Evolutionary conservation across 1,140 invertebrate genomes (phyloP).

Genomic region (Coptotermes formosanus): DNA sequence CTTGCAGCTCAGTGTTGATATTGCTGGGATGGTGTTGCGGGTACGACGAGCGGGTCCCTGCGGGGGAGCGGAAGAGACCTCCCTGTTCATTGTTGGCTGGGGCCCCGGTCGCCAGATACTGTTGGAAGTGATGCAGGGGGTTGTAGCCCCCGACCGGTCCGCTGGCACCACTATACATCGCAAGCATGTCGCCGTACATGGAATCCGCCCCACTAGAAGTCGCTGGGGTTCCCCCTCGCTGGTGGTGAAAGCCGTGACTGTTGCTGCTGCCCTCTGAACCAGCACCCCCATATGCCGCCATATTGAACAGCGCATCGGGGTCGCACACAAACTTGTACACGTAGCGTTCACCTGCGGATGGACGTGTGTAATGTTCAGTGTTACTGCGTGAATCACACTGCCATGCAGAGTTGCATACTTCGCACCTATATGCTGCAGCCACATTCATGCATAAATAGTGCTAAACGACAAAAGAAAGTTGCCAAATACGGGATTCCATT

Average conservation of each 20-base stretch:
- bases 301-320: conserved; percentile 87
- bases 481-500: no score
- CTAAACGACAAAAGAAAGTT: no score
- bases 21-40: not conserved
- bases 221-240: not conserved
- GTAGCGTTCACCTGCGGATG: conserved; percentile 79
- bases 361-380: no score
- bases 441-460: no score
- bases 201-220: not conserved
- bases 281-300: conserved; percentile 57
- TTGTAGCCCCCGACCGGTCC: conserved; percentile 17
- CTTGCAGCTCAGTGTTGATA: no score
- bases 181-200: conserved; percentile 27
- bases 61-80: not conserved
- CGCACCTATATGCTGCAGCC: no score
- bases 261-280: conserved; percentile 22
- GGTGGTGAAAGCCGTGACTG: not conserved
- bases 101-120: conserved; percentile 14
- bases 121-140: conserved; percentile 29
- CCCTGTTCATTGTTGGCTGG: not conserved
- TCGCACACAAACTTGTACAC: conserved; percentile 96
- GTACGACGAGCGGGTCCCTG: not conserved
- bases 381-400: no score
- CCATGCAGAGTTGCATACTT: no score
- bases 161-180: conserved; percentile 18